Conservation (phyloP, 2,113 vertebrate genomes). For the Barbus barbus region DNA sequence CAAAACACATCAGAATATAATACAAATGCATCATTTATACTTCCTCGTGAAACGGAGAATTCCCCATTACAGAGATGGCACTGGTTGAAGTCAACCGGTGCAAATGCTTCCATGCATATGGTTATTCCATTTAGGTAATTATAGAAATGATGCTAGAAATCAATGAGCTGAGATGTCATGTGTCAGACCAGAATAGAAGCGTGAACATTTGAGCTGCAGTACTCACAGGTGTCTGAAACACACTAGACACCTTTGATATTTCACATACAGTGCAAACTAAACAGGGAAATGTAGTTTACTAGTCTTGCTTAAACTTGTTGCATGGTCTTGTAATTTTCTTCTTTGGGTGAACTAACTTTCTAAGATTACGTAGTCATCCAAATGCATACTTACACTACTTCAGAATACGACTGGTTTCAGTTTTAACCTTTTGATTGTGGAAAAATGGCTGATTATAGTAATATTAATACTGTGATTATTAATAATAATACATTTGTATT, state of each 20-base stretch:
- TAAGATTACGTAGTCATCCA: background rate
- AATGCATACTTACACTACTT: background rate
- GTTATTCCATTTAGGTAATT: slow-evolving; percentile 12
- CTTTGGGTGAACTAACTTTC: background rate
- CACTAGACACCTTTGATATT: background rate
- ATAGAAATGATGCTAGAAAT: slow-evolving; percentile 18
- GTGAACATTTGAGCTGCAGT: slow-evolving; percentile 7
- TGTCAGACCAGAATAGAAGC: slow-evolving; percentile 10
- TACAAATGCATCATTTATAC: background rate
- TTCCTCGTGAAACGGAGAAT: background rate
- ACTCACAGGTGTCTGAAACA: background rate
- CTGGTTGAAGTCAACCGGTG: background rate
- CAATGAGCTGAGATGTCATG: background rate
- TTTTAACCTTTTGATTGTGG: background rate
- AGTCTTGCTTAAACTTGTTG: background rate
- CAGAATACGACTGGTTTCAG: background rate
- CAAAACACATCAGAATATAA: background rate
- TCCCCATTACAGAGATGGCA: background rate
- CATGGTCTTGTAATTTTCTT: background rate
- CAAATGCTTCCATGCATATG: background rate
- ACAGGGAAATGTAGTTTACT: background rate
- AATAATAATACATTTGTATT: background rate
- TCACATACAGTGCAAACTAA: background rate
- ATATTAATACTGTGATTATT: background rate
- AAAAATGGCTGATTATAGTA: background rate